Percentiles rank a stretch among this genome's conserved stretches.
These are phyloP conservation scores for Trididemnum nubilum DNA, from an alignment of 23 tunicate species.

Conservation along the genomic window DNA sequence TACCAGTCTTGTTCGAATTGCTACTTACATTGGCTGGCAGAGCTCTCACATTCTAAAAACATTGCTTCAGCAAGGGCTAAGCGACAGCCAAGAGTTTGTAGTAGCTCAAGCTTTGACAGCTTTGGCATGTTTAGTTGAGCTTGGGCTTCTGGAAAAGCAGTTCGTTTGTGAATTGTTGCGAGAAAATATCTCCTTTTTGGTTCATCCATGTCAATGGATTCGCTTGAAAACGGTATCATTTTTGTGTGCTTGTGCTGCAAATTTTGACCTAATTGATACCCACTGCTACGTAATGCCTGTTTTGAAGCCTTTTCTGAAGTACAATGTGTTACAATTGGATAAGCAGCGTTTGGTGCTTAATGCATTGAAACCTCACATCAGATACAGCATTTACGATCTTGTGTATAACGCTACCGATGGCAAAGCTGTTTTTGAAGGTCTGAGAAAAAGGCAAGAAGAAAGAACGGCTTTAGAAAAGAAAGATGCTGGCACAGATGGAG, in stretches of 20 bases:
- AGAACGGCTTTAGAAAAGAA: not conserved
- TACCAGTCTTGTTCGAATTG: slow-evolving; percentile 58
- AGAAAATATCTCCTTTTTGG: slow-evolving; percentile 61
- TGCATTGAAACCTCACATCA: slow-evolving; percentile 48
- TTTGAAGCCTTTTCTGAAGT: slow-evolving; percentile 37
- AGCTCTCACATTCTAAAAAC: slow-evolving; percentile 70
- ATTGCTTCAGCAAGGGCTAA: slow-evolving; percentile 77
- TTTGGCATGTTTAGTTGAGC: slow-evolving; percentile 42
- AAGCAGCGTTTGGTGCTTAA: slow-evolving; percentile 37
- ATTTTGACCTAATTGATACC: slow-evolving; percentile 45
- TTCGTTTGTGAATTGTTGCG: slow-evolving; percentile 53
- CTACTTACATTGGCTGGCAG: slow-evolving; percentile 84
- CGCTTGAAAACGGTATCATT: slow-evolving; percentile 73
- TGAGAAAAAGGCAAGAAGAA: slow-evolving; percentile 26
- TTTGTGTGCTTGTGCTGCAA: slow-evolving; percentile 59
- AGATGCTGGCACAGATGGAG: not conserved
- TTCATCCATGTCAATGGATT: slow-evolving; percentile 93
- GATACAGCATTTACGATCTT: slow-evolving; percentile 49
- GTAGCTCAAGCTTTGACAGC: slow-evolving; percentile 60
- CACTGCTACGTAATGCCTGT: slow-evolving; percentile 79
- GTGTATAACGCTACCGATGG: slow-evolving; percentile 43
- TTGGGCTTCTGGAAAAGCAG: slow-evolving; percentile 73
- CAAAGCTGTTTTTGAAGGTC: slow-evolving; percentile 24
- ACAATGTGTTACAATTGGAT: slow-evolving; percentile 53
- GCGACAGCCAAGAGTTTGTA: slow-evolving; percentile 84